Base-by-base conservation (phyloP, 2,113 vertebrate species). In the Rhinoptilus africanus region DNA sequence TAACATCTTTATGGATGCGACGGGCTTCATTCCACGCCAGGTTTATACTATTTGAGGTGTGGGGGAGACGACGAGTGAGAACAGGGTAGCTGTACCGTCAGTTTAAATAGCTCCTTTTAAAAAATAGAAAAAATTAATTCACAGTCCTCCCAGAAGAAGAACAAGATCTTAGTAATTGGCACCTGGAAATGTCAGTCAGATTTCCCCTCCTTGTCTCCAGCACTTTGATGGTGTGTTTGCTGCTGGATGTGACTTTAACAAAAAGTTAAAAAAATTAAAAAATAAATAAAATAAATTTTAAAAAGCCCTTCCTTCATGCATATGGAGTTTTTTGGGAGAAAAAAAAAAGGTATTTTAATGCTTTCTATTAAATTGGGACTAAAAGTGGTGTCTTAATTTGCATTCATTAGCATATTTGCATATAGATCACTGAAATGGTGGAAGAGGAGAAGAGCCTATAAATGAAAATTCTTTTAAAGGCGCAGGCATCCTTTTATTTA, bases 361-460 rank as follows among this genome's bases (percentile, higher is more conserved):
- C 98, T 98, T 98, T 98, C 98, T 98, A 98, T 98, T 98, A 98
- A 98, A 98, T 98, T 98, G 98, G 98, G 98, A 98, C 98, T 98
- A 98, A 98, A 98, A 98, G 98, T 98, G 98, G 98, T 98, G 96
- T 98, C 98, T 98, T 98, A 98, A 98, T 98, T 98, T 98, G 98
- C 98, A 98, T 98, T 79, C 98, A 98, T 98, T 98, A 98, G 98
- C 98, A 98, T 98, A 98, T 98, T 98, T 98, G 98, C 98, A 98
- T 98, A 98, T 98, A 98, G 98, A 98, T 98, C 98, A 98, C 98
- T 97, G 98, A 98, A 98, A 98, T 98, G 98, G 98, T 98, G 97
- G 98, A 98, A 98, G 98, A 98, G 98, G 91, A 98, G 97, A 98
- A 98, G 98, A 98, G 98, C 98, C 98, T 98, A 98, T 98, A 98